Evolutionary conservation across 2,113 vertebrate species (phyloP).

Genomic region (Coreoperca whiteheadi): DNA sequence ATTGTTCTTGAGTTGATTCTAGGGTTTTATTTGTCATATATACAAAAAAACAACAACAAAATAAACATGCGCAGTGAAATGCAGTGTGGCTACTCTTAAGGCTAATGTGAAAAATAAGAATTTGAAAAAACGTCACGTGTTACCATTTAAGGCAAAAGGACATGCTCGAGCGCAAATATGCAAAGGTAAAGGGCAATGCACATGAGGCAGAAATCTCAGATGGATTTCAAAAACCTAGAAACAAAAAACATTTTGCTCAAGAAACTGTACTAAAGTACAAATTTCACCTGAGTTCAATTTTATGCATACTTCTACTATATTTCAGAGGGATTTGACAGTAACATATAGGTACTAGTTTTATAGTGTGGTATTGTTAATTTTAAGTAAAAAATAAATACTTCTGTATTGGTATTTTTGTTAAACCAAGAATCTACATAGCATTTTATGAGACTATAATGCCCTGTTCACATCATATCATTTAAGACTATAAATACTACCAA

Average conservation of each 20-base stretch:
- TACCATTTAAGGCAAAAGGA: too few relatives aligned
- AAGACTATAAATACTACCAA: background rate
- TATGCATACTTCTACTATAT: background rate
- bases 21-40: background rate
- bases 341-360: background rate
- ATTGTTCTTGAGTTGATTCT: background rate
- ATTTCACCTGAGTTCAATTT: background rate
- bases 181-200: too few relatives aligned
- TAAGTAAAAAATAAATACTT: background rate
- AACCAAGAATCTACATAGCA: background rate
- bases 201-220: background rate
- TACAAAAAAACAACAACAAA: too few relatives aligned
- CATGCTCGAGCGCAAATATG: background rate
- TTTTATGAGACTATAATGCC: background rate
- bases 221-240: too few relatives aligned
- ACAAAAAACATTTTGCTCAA: too few relatives aligned
- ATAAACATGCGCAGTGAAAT: too few relatives aligned
- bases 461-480: background rate
- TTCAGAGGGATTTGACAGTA: background rate
- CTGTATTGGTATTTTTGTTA: background rate
- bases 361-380: background rate
- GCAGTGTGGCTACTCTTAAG: too few relatives aligned
- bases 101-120: too few relatives aligned
- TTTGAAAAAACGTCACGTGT: too few relatives aligned
- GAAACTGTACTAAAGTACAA: too few relatives aligned